These are phyloP conservation scores for Zhuqinia jingwanae DNA, from an alignment of 2,888 invertebrate species.

Conservation along the genomic window DNA sequence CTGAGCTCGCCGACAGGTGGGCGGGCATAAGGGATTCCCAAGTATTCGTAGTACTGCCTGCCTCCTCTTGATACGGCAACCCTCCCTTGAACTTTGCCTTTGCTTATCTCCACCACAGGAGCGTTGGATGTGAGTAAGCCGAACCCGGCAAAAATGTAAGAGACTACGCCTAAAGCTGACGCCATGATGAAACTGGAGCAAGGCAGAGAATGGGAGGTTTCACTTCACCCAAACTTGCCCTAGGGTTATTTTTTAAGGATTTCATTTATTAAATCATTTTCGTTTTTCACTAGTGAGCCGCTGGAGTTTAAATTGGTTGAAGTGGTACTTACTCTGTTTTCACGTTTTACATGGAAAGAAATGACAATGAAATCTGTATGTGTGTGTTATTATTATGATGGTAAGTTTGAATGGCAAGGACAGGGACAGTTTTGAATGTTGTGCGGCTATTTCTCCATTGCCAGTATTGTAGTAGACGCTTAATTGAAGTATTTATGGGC, in stretches of 20 bases:
- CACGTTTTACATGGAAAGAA: neutral
- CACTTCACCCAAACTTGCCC: no score
- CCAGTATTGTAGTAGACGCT: neutral
- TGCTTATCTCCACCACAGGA: slow-evolving; percentile 69
- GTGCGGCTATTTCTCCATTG: no score
- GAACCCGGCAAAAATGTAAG: slow-evolving; percentile 71
- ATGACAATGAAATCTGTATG: neutral
- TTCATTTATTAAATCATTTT: no score
- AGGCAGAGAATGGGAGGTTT: no score
- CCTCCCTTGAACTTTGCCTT: slow-evolving; percentile 74
- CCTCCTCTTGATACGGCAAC: slow-evolving; percentile 71
- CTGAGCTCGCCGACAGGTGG: slow-evolving; percentile 39
- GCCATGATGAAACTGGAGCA: slow-evolving; percentile 64
- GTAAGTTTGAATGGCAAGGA: slow-evolving; percentile 59
- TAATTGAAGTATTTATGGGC: slow-evolving; percentile 11
- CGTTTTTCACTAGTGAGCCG: no score
- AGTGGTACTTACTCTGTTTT: neutral
- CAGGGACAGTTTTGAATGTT: slow-evolving; percentile 37
- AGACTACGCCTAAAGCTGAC: slow-evolving; percentile 67
- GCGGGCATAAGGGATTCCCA: slow-evolving; percentile 74
- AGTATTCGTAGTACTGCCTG: slow-evolving; percentile 69
- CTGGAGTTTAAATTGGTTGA: no score
- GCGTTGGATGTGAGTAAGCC: slow-evolving; percentile 68
- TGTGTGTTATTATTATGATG: no score
- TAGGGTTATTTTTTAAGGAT: no score